phyloP scores from a whole-genome alignment of 2,888 invertebrate genomes.

The Iselma pallidipennis region DNA sequence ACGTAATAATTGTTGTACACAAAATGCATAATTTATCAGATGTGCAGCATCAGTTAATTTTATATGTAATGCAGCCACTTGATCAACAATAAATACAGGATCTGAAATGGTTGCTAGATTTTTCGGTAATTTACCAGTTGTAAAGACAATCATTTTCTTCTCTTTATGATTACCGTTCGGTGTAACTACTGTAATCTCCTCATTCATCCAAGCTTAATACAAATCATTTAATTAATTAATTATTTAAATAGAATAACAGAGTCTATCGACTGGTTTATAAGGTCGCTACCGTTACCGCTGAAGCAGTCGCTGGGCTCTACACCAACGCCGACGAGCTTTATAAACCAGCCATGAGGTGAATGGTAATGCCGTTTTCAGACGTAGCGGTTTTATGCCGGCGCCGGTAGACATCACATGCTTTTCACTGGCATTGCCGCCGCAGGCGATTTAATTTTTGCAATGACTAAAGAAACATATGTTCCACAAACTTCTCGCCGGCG shows the following conservation, averaged over 20 bases:
- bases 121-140: constrained; percentile 13
- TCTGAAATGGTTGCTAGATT: constrained; percentile 28
- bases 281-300: too few relatives aligned
- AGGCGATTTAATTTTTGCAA: too few relatives aligned
- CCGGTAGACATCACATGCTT: too few relatives aligned
- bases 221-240: constrained; percentile 3
- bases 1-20: constrained; percentile 41
- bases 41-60: constrained; percentile 41
- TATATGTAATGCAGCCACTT: constrained; percentile 40
- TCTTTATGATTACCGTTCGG: background rate
- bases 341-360: too few relatives aligned
- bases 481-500: too few relatives aligned
- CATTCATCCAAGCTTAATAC: constrained; percentile 18
- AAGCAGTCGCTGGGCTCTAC: too few relatives aligned
- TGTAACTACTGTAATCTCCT: background rate
- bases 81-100: constrained; percentile 38
- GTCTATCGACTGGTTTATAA: too few relatives aligned
- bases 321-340: too few relatives aligned
- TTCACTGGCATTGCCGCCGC: too few relatives aligned
- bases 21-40: constrained; percentile 42
- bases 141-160: constrained; percentile 7
- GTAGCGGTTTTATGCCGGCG: too few relatives aligned
- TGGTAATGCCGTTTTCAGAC: too few relatives aligned
- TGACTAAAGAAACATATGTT: too few relatives aligned
- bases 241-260: background rate